Base-by-base conservation (phyloP, 2,888 invertebrate species). In the Liodrosophila aerea region DNA sequence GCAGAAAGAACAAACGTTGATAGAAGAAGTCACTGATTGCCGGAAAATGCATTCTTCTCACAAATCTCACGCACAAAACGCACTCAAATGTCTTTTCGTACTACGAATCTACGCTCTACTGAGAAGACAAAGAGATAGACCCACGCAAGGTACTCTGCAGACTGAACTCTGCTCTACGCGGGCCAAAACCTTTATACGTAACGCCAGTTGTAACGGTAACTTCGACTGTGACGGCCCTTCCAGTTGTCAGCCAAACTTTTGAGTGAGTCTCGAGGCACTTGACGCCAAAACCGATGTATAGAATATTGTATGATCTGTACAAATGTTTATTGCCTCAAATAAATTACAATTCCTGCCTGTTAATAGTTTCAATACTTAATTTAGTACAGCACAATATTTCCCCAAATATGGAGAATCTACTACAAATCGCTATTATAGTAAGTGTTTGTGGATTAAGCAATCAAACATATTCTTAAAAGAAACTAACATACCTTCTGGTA, bases 21-120 rank as follows among this genome's bases (percentile, higher is more conserved):
- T 83, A 83, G 59, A 83, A 83, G 63, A 83, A 73, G 30, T 76
- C 68, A 39, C 71, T 71, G 43, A 83, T 58, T 31, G 67, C 64
- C 56, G 81, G 78, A 75, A 83, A 82, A 68, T 77, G 73, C 82
- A 83, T 83, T 80, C 57, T 76, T 41, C 49, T 53, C 39, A 54
- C 36, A 52, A 39, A 52, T 63, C 41, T 16, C 30, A 45, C 27
- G 12, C 7, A 30, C 22, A 27, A 22, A 12, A 27, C 16, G n/a
- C 5, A 33, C 27, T 34, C 33, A 49, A 46, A 49, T 33, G 18
- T 49, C n/a, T 22, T n/a, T 30, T 43, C 11, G 18, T 22, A 41
- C 12, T 33, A 7, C 4, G 12, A 37, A 30, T 41, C 46, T 40
- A 53, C 56, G 40, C 46, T 34, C 64, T 47, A n/a, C 39, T 31